These are phyloP conservation scores for Panagrolaimus sp. DNA, from an alignment of 1,140 invertebrate genomes.

Conservation along the genomic window DNA sequence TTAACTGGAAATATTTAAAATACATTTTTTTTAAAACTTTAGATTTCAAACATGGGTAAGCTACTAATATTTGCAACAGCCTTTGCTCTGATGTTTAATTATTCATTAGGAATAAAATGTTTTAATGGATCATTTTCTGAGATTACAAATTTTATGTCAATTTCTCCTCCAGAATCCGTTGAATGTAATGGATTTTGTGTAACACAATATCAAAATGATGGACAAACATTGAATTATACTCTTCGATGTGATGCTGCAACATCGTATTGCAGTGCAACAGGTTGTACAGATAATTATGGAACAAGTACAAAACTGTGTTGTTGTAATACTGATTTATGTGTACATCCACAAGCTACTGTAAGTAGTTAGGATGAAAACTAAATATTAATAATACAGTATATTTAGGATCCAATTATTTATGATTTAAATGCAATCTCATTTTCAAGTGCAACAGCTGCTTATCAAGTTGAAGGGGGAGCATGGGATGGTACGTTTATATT, in stretches of 20 bases:
- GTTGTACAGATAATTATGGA: neutral
- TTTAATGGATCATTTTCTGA: slow-evolving; percentile 3
- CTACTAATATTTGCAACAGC: too few species aligned
- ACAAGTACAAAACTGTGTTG: neutral
- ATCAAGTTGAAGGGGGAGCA: slow-evolving; percentile 61
- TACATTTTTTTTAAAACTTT: too few species aligned
- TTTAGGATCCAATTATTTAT: neutral
- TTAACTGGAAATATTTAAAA: too few species aligned
- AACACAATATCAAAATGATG: neutral
- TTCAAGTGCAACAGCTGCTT: slow-evolving; percentile 61
- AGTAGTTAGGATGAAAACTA: too few species aligned
- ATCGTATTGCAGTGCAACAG: neutral
- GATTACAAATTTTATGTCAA: neutral
- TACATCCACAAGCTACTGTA: neutral
- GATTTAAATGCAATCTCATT: slow-evolving; percentile 57
- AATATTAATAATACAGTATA: neutral
- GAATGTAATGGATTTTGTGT: neutral
- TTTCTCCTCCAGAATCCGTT: neutral
- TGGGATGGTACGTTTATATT: neutral
- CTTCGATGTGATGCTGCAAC: neutral
- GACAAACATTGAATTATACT: neutral
- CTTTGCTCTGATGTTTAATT: too few species aligned
- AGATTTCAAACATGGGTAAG: too few species aligned
- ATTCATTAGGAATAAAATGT: neutral
- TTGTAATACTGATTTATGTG: neutral